phyloP scores from a whole-genome alignment of 2,797 vertebrate species.

The Oreonectes daqikongensis region DNA sequence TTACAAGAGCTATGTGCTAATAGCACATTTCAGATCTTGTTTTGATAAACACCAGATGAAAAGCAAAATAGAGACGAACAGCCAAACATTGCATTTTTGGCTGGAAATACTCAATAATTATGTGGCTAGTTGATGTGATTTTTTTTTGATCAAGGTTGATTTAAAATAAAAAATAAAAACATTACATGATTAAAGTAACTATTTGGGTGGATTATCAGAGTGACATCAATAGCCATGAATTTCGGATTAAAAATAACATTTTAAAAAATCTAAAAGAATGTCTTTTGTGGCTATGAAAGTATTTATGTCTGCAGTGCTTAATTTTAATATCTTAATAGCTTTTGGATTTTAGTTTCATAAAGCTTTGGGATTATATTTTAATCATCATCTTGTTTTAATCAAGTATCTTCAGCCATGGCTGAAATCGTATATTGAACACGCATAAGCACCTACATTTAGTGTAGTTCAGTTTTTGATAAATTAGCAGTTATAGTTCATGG shows the following conservation, averaged over 20 bases:
- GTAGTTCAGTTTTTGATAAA: not conserved
- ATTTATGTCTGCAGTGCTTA: not conserved
- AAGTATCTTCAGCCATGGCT: too few species aligned
- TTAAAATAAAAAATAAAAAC: too few species aligned
- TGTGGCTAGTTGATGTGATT: slow-evolving; percentile 61
- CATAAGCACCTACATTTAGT: not conserved
- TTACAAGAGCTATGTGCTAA: slow-evolving; percentile 39
- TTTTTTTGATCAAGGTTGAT: not conserved
- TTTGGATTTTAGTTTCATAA: not conserved
- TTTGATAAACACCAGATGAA: slow-evolving; percentile 45
- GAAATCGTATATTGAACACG: not conserved
- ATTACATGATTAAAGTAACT: slow-evolving; percentile 18
- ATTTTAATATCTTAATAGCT: too few species aligned
- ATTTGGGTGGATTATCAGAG: not conserved
- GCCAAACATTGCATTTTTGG: slow-evolving; percentile 34
- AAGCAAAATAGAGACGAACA: slow-evolving; percentile 35
- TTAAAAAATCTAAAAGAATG: too few species aligned
- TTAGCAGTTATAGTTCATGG: too few species aligned
- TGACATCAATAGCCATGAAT: not conserved
- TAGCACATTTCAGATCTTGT: slow-evolving; percentile 52
- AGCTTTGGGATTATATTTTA: not conserved
- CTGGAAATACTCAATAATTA: slow-evolving; percentile 46
- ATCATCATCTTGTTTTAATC: not conserved
- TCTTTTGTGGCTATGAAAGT: not conserved
- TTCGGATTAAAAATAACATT: slow-evolving; percentile 11